phyloP scores from a whole-genome alignment of 2,113 vertebrate species.

The Phoxinus phoxinus region DNA sequence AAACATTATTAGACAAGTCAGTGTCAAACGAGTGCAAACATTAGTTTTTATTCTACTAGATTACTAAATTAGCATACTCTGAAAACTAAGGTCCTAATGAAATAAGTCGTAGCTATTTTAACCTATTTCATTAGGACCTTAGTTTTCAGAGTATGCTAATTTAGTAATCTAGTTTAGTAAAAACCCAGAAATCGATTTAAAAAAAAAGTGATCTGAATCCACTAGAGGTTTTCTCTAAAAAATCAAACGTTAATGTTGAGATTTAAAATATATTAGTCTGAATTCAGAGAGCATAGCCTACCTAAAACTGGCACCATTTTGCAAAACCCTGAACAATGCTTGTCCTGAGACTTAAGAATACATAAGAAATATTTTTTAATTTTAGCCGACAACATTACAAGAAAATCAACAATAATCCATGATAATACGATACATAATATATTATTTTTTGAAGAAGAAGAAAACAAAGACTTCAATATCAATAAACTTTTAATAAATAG shows the following conservation, averaged over 20 bases:
- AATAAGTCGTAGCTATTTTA: too few species aligned
- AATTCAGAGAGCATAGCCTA: background rate
- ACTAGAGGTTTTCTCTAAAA: conserved; percentile 63
- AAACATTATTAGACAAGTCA: too few species aligned
- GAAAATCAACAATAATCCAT: background rate
- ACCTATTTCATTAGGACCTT: too few species aligned
- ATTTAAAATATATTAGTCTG: background rate
- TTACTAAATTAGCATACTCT: too few species aligned
- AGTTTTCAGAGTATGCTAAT: too few species aligned
- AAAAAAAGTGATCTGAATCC: conserved; percentile 60
- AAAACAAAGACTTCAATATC: conserved; percentile 66
- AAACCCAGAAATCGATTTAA: conserved; percentile 41
- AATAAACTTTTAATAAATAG: conserved; percentile 86
- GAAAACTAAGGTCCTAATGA: background rate
- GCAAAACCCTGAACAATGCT: background rate
- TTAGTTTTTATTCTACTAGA: too few species aligned
- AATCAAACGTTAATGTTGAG: conserved; percentile 35
- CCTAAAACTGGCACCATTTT: background rate
- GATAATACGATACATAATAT: too few species aligned
- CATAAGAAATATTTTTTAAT: background rate
- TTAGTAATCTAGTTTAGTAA: too few species aligned
- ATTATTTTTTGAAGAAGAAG: background rate
- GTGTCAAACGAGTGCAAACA: too few species aligned
- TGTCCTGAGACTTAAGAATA: background rate
- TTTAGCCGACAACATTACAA: background rate